phyloP scores from a whole-genome alignment of 2,888 invertebrate genomes.

The Trichacis sp. region DNA sequence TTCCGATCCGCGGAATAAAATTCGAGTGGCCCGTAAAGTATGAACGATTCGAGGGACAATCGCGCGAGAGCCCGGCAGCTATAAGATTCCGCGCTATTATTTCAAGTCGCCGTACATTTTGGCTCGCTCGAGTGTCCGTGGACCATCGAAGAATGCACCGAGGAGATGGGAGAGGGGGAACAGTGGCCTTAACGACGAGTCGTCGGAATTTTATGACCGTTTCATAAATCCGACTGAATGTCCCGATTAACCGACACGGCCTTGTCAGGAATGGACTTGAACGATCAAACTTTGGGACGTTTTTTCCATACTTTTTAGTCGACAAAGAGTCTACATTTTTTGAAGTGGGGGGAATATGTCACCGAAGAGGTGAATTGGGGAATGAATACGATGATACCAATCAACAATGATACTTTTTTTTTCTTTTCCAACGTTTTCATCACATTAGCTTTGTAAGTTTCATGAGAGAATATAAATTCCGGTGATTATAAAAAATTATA shows the following conservation, averaged over 20 bases:
- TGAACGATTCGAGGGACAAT: conserved; percentile 24
- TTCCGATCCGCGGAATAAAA: conserved; percentile 36
- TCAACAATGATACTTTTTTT: no score
- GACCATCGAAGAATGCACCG: conserved; percentile 51
- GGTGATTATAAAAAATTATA: no score
- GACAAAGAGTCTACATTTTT: no score
- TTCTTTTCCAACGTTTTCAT: no score
- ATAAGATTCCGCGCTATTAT: conserved; percentile 12
- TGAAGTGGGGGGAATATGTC: no score
- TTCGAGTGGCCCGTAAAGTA: conserved; percentile 36
- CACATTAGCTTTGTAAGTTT: no score
- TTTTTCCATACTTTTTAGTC: no score
- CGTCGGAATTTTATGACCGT: conserved; percentile 63
- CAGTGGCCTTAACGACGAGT: conserved; percentile 58
- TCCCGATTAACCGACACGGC: conserved; percentile 49
- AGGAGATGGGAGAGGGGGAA: neutral
- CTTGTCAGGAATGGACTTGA: conserved; percentile 6
- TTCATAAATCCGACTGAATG: conserved; percentile 54
- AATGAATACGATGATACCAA: no score
- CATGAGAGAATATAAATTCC: no score
- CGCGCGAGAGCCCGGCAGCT: conserved; percentile 13
- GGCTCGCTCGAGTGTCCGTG: conserved; percentile 44
- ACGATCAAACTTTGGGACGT: no score
- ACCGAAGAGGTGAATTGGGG: no score
- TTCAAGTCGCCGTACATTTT: conserved; percentile 9